A percentile compares a stretch with the other conserved stretches of the same genome.
phyloP scores from a whole-genome alignment of 2,113 vertebrate species.

The Megatriorchis doriae region DNA sequence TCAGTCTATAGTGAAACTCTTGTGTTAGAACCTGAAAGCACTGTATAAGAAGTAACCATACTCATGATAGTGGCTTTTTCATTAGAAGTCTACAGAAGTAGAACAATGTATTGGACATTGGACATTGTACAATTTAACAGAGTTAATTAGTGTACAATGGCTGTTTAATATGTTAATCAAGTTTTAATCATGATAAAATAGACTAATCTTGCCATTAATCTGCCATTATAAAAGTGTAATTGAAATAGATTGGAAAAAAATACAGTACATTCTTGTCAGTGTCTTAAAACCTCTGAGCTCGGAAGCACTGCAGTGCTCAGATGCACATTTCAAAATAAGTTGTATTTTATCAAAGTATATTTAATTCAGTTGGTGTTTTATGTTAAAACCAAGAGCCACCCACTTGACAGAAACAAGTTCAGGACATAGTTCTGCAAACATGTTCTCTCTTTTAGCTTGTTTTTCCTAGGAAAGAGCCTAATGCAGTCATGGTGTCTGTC shows the following conservation, averaged over 20 bases:
- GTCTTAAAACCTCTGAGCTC: background rate
- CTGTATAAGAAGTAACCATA: background rate
- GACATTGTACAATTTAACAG: background rate
- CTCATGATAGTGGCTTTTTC: background rate
- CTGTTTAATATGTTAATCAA: conserved; percentile 63
- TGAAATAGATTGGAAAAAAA: conserved; percentile 50
- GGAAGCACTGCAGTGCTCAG: background rate
- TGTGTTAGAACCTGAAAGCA: background rate
- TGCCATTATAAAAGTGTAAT: conserved; percentile 37
- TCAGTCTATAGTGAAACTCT: background rate
- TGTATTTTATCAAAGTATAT: background rate
- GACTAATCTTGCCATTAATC: conserved; percentile 47
- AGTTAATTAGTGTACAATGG: conserved; percentile 58
- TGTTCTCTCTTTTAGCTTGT: background rate
- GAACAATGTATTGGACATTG: conserved; percentile 34
- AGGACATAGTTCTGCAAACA: background rate
- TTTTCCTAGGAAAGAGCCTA: background rate
- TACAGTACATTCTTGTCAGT: background rate
- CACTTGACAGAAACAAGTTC: background rate
- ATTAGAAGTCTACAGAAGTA: conserved; percentile 14
- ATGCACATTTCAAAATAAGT: background rate
- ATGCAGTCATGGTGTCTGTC: background rate
- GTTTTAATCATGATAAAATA: conserved; percentile 57
- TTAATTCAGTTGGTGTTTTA: background rate
- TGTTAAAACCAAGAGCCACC: background rate